Evolutionary conservation across 2,113 vertebrate genomes (phyloP).

Genomic region (Dascyllus trimaculatus): DNA sequence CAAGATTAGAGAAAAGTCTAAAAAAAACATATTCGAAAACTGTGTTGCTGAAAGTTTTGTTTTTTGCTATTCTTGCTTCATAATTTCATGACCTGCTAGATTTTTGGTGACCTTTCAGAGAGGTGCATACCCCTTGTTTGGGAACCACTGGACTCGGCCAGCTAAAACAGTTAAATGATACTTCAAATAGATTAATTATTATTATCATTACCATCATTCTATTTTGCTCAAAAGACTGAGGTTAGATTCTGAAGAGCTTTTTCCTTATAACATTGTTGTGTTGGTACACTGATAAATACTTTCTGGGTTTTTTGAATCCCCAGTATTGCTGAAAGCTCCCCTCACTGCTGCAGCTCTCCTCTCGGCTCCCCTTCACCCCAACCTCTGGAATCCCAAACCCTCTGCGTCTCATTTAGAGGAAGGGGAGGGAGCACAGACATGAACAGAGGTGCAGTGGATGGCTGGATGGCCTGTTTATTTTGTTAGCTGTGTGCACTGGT

Average conservation of each 20-base stretch:
- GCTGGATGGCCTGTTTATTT: constrained; percentile 64
- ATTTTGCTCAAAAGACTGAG: too few relatives aligned
- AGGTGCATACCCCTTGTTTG: background rate
- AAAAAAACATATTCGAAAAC: too few relatives aligned
- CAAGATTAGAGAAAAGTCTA: too few relatives aligned
- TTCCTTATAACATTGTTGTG: background rate
- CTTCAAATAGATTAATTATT: too few relatives aligned
- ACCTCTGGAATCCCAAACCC: constrained; percentile 69
- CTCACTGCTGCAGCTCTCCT: constrained; percentile 13
- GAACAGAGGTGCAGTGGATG: constrained; percentile 40
- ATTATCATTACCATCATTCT: too few relatives aligned
- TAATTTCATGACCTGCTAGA: too few relatives aligned
- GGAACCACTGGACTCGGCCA: background rate
- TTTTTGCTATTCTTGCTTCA: too few relatives aligned
- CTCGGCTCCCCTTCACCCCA: constrained; percentile 21
- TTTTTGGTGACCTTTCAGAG: background rate
- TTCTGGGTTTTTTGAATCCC: constrained; percentile 11
- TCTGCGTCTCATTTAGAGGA: constrained; percentile 47
- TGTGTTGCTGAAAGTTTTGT: too few relatives aligned
- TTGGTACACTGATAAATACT: background rate
- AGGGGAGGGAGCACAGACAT: constrained; percentile 23
- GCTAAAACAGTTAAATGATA: too few relatives aligned
- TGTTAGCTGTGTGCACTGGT: constrained; percentile 68
- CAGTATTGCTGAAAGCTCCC: constrained; percentile 51
- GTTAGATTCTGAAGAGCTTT: too few relatives aligned